Evolutionary conservation across 2,888 invertebrate species (phyloP), one percentile per base, ranked within the genome.

Genomic region (Parnassius smintheus): DNA sequence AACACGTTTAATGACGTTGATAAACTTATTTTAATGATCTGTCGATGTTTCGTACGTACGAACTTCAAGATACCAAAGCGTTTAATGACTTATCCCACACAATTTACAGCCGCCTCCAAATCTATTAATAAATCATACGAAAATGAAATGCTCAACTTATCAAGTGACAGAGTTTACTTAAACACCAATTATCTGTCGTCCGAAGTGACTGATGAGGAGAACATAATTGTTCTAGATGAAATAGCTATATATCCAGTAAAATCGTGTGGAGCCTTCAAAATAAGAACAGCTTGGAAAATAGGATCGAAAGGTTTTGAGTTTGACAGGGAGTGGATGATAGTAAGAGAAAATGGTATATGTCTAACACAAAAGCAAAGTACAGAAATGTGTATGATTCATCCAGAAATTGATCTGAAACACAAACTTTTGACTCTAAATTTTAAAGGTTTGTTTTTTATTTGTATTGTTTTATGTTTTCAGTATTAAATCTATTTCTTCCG

Each of bases 271-370:
- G 94, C 96, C 9, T 95, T 95, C 75, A 93, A 95, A 87, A 93
- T 96, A 41, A 75, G 76, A 45, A 75, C 82, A 10, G 81, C 91
- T 9, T 98, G 98, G 98, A 90, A 92, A 64, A 83, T 98, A 61
- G 95, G 95, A 11, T 74, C 85, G 0, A 95, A 94, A 74, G 99
- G 99, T 0, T 93, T 99, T 45, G 92, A 95, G 75, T 97, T 95
- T 82, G 99, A 99, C 84, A 93, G 99, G 70, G 94, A 96, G 76
- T 99, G 98, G 98, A 97, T 98, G 97, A 95, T 99, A 65, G 93
- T 97, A 9, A 96, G 95, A 73, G 93, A 94, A 9, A 93, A 94
- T 74, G 98, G 98, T 13, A 94, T 96, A 65, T 96, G 96, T 65
- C 85, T 99, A 59, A 98, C 97, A 2, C 98, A 98, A 83, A 98